Conservation (phyloP, 2,113 vertebrate species). For the Oncorhynchus tshawytscha region DNA sequence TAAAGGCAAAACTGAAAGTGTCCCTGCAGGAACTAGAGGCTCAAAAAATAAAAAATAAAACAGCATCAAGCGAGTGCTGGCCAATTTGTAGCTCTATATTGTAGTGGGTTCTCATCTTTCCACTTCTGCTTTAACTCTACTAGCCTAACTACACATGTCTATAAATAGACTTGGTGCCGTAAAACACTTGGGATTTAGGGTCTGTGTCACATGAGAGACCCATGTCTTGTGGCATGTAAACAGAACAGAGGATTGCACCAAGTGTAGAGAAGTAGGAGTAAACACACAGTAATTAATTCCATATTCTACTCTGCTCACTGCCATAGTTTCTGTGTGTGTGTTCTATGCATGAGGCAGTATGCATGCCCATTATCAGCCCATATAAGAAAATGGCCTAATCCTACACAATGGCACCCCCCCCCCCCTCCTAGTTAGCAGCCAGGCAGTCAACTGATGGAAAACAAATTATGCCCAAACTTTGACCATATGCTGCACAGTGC, state of each 20-base stretch:
- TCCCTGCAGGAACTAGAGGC: neutral
- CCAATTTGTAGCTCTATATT: slow-evolving; percentile 26
- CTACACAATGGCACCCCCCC: neutral
- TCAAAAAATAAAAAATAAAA: neutral
- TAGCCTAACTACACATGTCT: slow-evolving; percentile 50
- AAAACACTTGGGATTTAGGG: slow-evolving; percentile 50
- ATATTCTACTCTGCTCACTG: neutral
- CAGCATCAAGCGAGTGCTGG: slow-evolving; percentile 25
- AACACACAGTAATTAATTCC: slow-evolving; percentile 46
- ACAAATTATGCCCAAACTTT: slow-evolving; percentile 38
- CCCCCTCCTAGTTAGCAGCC: slow-evolving; percentile 24
- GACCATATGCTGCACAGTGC: slow-evolving; percentile 40
- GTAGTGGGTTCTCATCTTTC: slow-evolving; percentile 34
- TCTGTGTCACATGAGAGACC: slow-evolving; percentile 43
- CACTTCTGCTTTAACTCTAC: slow-evolving; percentile 39
- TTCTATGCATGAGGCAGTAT: neutral
- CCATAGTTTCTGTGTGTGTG: slow-evolving; percentile 1
- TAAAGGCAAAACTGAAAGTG: neutral
- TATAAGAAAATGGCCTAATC: slow-evolving; percentile 3
- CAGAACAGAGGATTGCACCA: slow-evolving; percentile 35
- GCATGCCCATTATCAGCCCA: neutral
- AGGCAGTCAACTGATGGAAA: slow-evolving; percentile 26
- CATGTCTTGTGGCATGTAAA: slow-evolving; percentile 51
- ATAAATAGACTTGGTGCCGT: slow-evolving; percentile 60
- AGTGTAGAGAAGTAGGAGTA: slow-evolving; percentile 50